phyloP scores from a whole-genome alignment of 1,140 invertebrate species.

The Zaprionus africanus region DNA sequence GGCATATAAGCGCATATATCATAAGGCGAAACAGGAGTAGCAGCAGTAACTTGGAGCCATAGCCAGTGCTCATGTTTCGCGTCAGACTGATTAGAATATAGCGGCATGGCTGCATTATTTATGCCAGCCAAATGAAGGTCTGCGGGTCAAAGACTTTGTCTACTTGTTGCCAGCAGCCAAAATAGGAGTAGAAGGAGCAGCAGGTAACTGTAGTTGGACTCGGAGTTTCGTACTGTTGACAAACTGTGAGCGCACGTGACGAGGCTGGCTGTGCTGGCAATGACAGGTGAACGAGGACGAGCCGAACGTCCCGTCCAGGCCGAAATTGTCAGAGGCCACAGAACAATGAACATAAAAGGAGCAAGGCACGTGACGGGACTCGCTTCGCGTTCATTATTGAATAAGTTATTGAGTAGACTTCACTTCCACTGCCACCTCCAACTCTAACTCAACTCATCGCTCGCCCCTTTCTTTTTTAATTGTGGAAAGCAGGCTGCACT shows the following conservation, averaged over 20 bases:
- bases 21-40: conserved; percentile 35
- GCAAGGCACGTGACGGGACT: conserved; percentile 74
- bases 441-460: too few relatives aligned
- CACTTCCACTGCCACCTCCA: not conserved
- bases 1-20: conserved; percentile 51
- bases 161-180: conserved; percentile 10
- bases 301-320: not conserved
- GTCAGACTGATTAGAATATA: conserved; percentile 83
- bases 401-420: conserved; percentile 60
- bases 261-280: conserved; percentile 52
- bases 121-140: conserved; percentile 70
- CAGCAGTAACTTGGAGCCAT: not conserved
- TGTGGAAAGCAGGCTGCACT: conserved; percentile 38
- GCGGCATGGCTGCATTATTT: conserved; percentile 70
- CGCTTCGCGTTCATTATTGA: conserved; percentile 71
- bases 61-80: conserved; percentile 64
- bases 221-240: conserved; percentile 42
- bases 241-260: conserved; percentile 74
- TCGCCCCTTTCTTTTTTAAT: conserved; percentile 52
- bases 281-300: conserved; percentile 62
- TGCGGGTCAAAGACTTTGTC: conserved; percentile 68
- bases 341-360: conserved; percentile 75
- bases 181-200: conserved; percentile 16
- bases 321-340: conserved; percentile 36
- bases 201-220: conserved; percentile 11